Evolutionary conservation across 2,888 invertebrate species (phyloP).

Genomic region (Buathra laborator): DNA sequence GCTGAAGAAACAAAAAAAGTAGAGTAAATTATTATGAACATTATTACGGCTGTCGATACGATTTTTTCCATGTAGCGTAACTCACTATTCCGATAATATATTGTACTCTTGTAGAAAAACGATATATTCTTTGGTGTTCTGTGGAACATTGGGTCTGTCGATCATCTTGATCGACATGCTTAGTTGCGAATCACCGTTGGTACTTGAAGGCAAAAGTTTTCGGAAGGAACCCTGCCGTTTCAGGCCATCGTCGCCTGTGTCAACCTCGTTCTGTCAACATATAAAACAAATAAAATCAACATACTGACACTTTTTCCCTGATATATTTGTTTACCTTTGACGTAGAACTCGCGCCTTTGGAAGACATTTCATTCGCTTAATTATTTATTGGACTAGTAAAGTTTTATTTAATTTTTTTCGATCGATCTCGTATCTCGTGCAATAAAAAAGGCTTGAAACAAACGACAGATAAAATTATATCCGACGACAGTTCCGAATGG

Average conservation of each 20-base stretch:
- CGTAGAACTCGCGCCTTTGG: slow-evolving; percentile 57
- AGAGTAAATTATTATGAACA: slow-evolving; percentile 34
- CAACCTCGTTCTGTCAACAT: slow-evolving; percentile 77
- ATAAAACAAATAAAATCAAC: slow-evolving; percentile 6
- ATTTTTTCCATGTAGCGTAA: slow-evolving; percentile 23
- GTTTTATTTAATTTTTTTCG: slow-evolving; percentile 1
- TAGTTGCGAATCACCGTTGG: slow-evolving; percentile 86
- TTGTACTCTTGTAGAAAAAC: slow-evolving; percentile 95
- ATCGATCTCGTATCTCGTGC: slow-evolving; percentile 11
- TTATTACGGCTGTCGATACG: too few relatives aligned
- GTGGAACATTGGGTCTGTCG: slow-evolving; percentile 85
- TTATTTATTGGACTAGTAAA: slow-evolving; percentile 38
- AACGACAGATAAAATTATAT: slow-evolving; percentile 45
- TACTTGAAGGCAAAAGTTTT: slow-evolving; percentile 86
- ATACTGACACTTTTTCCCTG: too few relatives aligned
- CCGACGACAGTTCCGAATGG: slow-evolving; percentile 52
- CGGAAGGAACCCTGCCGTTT: slow-evolving; percentile 87
- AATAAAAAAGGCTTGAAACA: slow-evolving; percentile 12
- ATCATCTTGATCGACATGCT: slow-evolving; percentile 88
- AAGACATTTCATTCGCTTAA: slow-evolving; percentile 56
- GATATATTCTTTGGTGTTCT: slow-evolving; percentile 89
- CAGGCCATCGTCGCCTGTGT: slow-evolving; percentile 82
- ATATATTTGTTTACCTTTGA: slow-evolving; percentile 48
- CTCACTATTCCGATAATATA: slow-evolving; percentile 95
- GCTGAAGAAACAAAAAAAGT: slow-evolving; percentile 86